Evolutionary conservation across 2,797 vertebrate species (phyloP).

Genomic region (Rhodeus uyekii): DNA sequence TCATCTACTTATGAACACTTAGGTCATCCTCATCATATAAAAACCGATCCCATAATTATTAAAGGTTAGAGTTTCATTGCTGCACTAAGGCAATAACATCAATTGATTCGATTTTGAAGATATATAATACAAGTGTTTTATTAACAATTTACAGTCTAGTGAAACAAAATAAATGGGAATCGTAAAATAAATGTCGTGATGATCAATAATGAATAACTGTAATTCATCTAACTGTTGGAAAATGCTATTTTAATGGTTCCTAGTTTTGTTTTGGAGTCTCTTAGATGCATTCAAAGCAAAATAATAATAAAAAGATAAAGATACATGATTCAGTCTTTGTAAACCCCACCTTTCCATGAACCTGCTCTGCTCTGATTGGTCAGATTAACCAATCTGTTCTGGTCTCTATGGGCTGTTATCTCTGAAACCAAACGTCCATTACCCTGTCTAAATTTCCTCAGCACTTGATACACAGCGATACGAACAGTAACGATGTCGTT

Average conservation of each 20-base stretch:
- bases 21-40: slow-evolving; percentile 22
- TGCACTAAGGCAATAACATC: not conserved
- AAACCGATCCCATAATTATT: slow-evolving; percentile 29
- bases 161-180: not conserved
- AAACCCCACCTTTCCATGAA: not conserved
- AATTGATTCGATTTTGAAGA: not conserved
- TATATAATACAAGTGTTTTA: not conserved
- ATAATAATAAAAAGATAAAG: too few species aligned
- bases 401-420: too few species aligned
- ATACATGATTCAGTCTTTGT: not conserved
- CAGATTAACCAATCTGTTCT: not conserved
- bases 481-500: not conserved
- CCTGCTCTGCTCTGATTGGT: not conserved
- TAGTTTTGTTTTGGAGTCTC: not conserved
- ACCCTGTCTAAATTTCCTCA: too few species aligned
- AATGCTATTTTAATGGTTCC: not conserved
- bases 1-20: slow-evolving; percentile 41
- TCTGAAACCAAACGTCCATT: too few species aligned
- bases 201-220: too few species aligned
- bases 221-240: not conserved
- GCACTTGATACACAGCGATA: not conserved
- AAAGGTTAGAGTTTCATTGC: slow-evolving; percentile 16
- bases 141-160: not conserved
- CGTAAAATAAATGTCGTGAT: not conserved
- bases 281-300: too few species aligned